phyloP scores from a whole-genome alignment of 1,140 invertebrate genomes.

The Brachionus plicatilis region DNA sequence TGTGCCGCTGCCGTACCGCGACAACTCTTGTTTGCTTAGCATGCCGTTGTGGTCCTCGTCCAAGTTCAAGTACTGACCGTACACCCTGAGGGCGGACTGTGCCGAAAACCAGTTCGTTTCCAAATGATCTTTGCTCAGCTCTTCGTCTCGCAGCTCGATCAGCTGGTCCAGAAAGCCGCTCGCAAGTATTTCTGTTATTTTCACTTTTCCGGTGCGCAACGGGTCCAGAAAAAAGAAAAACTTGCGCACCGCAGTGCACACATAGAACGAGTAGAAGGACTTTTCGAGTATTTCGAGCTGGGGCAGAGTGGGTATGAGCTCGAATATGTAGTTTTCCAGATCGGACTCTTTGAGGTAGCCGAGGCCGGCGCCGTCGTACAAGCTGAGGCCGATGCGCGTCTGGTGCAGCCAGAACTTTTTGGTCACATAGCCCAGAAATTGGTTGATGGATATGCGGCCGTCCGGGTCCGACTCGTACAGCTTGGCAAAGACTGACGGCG shows the following conservation, averaged over 20 bases:
- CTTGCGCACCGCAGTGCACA: constrained; percentile 86
- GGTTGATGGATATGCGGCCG: constrained; percentile 63
- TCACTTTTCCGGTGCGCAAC: constrained; percentile 73
- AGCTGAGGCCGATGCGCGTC: constrained; percentile 79
- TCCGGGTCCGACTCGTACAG: constrained; percentile 74
- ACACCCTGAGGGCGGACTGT: constrained; percentile 77
- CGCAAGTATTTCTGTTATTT: constrained; percentile 81
- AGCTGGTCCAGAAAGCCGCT: constrained; percentile 87
- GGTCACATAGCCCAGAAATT: constrained; percentile 91
- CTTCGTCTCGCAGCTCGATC: constrained; percentile 64
- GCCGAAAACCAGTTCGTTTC: constrained; percentile 92
- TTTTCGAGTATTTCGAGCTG: constrained; percentile 77
- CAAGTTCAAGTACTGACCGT: constrained; percentile 84
- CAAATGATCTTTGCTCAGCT: constrained; percentile 71
- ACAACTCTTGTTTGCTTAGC: constrained; percentile 74
- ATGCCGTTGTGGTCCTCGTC: constrained; percentile 92
- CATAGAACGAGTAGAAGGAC: constrained; percentile 90
- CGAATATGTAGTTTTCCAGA: constrained; percentile 86
- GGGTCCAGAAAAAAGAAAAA: constrained; percentile 93
- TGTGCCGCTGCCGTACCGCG: constrained; percentile 81
- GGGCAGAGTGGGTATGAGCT: constrained; percentile 53
- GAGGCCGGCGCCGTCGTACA: constrained; percentile 85
- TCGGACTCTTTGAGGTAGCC: constrained; percentile 82
- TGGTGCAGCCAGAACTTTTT: constrained; percentile 86
- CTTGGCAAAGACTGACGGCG: constrained; percentile 75